phyloP scores from a whole-genome alignment of 2,888 invertebrate genomes.

The Tridacna crocea region DNA sequence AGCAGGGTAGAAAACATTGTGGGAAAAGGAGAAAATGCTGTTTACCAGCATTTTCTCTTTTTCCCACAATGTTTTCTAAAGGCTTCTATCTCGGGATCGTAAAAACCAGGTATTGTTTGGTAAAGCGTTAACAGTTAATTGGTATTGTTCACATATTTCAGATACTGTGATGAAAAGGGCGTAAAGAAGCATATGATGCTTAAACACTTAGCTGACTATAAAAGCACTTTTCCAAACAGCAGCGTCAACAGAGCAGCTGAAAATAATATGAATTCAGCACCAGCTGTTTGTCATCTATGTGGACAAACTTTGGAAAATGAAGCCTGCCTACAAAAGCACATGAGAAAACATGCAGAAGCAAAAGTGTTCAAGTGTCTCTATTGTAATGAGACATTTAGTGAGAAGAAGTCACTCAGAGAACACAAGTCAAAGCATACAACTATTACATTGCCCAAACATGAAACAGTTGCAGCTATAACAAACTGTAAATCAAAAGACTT shows the following conservation, averaged over 20 bases:
- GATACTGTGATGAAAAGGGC: constrained; percentile 37
- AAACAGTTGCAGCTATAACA: neutral
- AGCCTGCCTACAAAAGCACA: constrained; percentile 11
- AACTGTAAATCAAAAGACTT: neutral
- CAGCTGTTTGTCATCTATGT: constrained; percentile 26
- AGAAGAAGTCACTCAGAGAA: neutral
- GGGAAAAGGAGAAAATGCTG: neutral
- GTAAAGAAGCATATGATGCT: constrained; percentile 23
- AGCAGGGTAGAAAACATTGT: neutral
- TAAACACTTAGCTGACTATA: constrained; percentile 1
- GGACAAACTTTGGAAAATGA: neutral
- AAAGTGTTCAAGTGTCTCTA: neutral
- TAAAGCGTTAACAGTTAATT: constrained; percentile 21
- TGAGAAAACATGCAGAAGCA: neutral
- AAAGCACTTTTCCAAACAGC: constrained; percentile 2
- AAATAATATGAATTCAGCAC: neutral
- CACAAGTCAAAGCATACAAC: constrained; percentile 7
- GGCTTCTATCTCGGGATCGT: neutral
- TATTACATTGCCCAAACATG: neutral
- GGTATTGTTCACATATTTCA: constrained; percentile 13
- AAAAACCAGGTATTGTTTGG: no score
- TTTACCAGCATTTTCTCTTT: neutral
- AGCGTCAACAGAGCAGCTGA: neutral
- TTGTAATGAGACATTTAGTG: constrained; percentile 4
- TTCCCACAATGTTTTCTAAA: neutral